phyloP scores from a whole-genome alignment of 1,140 invertebrate genomes.

The Drosophila auraria region DNA sequence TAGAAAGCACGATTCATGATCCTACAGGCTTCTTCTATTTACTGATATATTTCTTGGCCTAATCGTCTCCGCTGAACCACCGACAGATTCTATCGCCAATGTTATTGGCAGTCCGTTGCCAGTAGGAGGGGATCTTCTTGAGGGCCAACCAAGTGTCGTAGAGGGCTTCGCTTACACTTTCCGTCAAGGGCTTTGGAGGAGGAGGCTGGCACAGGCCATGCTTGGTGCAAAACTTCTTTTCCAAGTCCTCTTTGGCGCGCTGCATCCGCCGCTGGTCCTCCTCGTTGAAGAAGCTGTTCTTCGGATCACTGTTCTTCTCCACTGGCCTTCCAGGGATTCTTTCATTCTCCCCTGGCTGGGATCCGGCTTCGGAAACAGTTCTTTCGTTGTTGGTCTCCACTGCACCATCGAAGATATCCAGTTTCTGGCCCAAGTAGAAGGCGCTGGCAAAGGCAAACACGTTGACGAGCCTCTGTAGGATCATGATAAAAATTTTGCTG shows the following conservation, averaged over 20 bases:
- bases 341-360: background rate
- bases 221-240: conserved; percentile 26
- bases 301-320: background rate
- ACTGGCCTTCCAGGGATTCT: background rate
- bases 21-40: background rate
- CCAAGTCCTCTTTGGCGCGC: conserved; percentile 41
- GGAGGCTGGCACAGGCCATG: conserved; percentile 3
- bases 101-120: conserved; percentile 1
- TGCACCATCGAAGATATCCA: conserved; percentile 37
- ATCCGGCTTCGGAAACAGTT: background rate
- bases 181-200: conserved; percentile 27
- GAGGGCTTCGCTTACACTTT: conserved; percentile 46
- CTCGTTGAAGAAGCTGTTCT: conserved; percentile 14
- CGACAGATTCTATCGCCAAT: conserved; percentile 11
- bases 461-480: conserved; percentile 25
- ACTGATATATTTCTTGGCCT: too few relatives aligned
- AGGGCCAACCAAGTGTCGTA: conserved; percentile 37
- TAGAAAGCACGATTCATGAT: background rate
- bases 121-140: conserved; percentile 31
- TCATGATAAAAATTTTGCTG: conserved; percentile 22
- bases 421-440: conserved; percentile 37
- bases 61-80: conserved; percentile 4
- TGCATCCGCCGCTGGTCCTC: conserved; percentile 43
- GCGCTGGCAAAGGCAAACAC: conserved; percentile 41
- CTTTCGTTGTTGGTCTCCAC: background rate